Evolutionary conservation across 1,140 invertebrate species (phyloP), one percentile per base, ranked within the genome.

Genomic region (Zaprionus capensis): DNA sequence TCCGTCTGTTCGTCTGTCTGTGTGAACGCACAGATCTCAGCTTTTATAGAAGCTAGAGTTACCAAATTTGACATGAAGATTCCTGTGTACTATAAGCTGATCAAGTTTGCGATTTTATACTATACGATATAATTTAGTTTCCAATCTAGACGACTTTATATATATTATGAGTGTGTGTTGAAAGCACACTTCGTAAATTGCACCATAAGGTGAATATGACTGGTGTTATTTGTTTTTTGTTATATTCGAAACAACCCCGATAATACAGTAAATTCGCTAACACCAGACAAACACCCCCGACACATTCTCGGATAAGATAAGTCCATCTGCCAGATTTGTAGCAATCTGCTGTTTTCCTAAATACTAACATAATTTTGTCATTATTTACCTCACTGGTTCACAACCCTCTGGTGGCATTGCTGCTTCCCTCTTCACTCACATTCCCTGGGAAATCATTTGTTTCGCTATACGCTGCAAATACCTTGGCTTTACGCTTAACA

Each of bases 311-410:
- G 59, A 68, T 65, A 78, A 68, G 66, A 66, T 75, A 75, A 73
- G 78, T 88, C 81, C 85, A 88, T 88, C 85, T 88, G 85, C 72
- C 85, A 88, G 78, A 90, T 85, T 88, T 84, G 78, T 79, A 81
- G 71, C 85, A 88, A 90, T 90, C 85, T 88, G 85, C 53, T 71
- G 75, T 82, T 81, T 88, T 88, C 70, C 76, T 84, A 81, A 88
- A 88, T 85, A 90, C 78, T 81, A 88, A 85, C 81, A 85, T 84
- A 90, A 88, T 90, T 90, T 90, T 84, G 81, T 88, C 85, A 88
- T 88, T 90, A 88, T 80, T 90, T 87, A 90, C 84, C 78, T 87
- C 84, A 79, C 84, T 87, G 84, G 78, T 84, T 87, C 79, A 84
- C 84, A 84, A 88, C 84, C 84, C 84, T 84, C 85, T 34, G 44